phyloP scores from a whole-genome alignment of 2,888 invertebrate species.

The Gisinianus flammeolus region DNA sequence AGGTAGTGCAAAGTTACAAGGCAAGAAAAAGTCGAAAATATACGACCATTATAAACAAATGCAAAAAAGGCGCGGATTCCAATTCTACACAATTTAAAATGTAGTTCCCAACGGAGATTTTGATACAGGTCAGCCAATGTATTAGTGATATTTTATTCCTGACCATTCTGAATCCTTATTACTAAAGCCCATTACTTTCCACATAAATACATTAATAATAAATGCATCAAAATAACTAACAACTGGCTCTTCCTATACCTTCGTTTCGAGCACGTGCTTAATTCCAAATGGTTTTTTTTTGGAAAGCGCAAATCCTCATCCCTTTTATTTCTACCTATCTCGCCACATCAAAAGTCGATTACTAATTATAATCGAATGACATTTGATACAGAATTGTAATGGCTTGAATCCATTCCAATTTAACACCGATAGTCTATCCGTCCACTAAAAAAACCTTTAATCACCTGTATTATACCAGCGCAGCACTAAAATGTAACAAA shows the following conservation, averaged over 20 bases:
- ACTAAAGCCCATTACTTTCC: too few relatives aligned
- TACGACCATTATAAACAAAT: too few relatives aligned
- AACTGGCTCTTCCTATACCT: conserved; percentile 24
- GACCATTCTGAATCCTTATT: too few relatives aligned
- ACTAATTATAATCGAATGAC: conserved; percentile 33
- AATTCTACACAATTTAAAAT: too few relatives aligned
- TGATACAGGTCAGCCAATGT: too few relatives aligned
- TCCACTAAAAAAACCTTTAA: conserved; percentile 6
- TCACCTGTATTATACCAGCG: conserved; percentile 18
- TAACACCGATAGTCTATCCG: background rate
- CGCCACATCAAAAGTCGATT: conserved; percentile 12
- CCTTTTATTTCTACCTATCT: conserved; percentile 8
- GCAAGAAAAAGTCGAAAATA: too few relatives aligned
- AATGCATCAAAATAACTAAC: background rate
- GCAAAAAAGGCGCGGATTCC: too few relatives aligned
- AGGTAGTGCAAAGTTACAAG: too few relatives aligned
- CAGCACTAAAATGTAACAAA: background rate
- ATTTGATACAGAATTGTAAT: conserved; percentile 16
- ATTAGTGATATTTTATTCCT: too few relatives aligned
- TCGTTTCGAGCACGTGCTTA: conserved; percentile 16
- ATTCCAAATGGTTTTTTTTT: conserved; percentile 1
- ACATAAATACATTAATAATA: too few relatives aligned
- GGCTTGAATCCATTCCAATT: conserved; percentile 5
- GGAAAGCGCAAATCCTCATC: background rate
- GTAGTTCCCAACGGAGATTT: too few relatives aligned